Conservation (phyloP, 2,113 vertebrate genomes). For the Alethe castanea region DNA sequence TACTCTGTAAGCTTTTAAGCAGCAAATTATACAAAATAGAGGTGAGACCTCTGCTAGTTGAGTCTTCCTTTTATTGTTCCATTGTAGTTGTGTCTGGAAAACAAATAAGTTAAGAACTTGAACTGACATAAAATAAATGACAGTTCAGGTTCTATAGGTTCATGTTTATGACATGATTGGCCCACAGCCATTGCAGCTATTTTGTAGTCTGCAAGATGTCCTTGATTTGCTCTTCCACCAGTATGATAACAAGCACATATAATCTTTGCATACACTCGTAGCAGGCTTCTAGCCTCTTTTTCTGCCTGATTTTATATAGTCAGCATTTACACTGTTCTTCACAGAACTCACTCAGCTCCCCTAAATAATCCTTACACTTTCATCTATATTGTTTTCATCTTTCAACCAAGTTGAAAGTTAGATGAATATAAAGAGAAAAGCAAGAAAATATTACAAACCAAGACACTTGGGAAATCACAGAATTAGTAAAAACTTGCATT, state of each 20-base stretch:
- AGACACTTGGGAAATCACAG: neutral
- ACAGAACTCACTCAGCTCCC: neutral
- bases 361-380: neutral
- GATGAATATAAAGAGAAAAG: neutral
- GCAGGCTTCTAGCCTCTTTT: neutral
- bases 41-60: constrained; percentile 74
- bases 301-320: neutral
- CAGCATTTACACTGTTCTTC: neutral
- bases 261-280: neutral
- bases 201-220: constrained; percentile 56
- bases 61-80: constrained; percentile 60
- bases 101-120: constrained; percentile 72
- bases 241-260: constrained; percentile 40
- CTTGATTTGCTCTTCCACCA: constrained; percentile 62
- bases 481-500: neutral
- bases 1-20: constrained; percentile 75
- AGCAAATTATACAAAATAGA: constrained; percentile 80
- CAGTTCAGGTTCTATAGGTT: constrained; percentile 65
- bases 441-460: neutral
- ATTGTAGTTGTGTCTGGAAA: constrained; percentile 63
- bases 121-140: constrained; percentile 68
- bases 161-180: constrained; percentile 68
- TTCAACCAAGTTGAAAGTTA: neutral
- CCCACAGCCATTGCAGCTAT: constrained; percentile 57
- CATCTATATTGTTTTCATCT: neutral